phyloP scores from a whole-genome alignment of 1,140 invertebrate species.

The Lepidurus couesii region DNA sequence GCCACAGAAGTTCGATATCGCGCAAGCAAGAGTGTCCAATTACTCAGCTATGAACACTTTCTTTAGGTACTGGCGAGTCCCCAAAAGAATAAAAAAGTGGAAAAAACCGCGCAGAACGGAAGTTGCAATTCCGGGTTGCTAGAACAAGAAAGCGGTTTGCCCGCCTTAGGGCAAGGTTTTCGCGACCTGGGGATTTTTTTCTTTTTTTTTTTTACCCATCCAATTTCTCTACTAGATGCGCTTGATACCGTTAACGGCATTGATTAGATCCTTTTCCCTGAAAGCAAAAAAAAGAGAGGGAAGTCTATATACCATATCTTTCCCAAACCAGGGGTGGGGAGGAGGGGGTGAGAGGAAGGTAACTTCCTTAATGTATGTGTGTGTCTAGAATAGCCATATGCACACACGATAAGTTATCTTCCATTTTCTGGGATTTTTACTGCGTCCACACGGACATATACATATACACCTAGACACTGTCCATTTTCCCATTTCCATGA shows the following conservation, averaged over 20 bases:
- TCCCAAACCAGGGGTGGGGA: not conserved
- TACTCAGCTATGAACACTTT: not conserved
- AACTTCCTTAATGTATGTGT: constrained; percentile 8
- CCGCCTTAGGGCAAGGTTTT: no score
- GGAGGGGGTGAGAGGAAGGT: not conserved
- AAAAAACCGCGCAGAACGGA: not conserved
- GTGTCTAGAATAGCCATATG: not conserved
- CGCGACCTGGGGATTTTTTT: no score
- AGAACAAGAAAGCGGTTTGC: not conserved
- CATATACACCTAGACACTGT: no score
- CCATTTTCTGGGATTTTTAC: not conserved
- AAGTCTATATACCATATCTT: not conserved
- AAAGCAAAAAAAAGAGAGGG: not conserved
- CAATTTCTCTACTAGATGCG: no score
- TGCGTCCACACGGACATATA: no score
- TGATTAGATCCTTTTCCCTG: not conserved
- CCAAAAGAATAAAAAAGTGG: not conserved
- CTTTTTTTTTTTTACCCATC: no score
- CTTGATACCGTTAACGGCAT: not conserved
- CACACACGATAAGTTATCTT: constrained; percentile 15
- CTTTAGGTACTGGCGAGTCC: not conserved
- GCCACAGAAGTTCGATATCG: not conserved
- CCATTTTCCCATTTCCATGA: no score
- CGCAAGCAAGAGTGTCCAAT: not conserved
- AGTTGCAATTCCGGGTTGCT: not conserved